Conservation (phyloP, 2,113 vertebrate genomes). For the Toxotes jaculatrix region DNA sequence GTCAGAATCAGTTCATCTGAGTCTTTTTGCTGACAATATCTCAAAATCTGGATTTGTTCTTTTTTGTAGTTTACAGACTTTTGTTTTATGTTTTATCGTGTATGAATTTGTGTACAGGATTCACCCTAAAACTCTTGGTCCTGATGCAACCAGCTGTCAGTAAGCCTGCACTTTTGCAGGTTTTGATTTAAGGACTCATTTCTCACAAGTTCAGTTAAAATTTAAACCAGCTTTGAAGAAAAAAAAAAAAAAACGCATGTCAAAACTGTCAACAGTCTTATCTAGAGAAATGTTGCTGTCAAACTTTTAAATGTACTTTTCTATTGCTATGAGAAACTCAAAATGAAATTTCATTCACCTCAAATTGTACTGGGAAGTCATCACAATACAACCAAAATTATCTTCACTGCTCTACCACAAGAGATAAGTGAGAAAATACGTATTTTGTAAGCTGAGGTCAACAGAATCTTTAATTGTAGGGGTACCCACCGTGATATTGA, state of each 20-base stretch:
- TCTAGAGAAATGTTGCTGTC: background rate
- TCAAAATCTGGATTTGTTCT: background rate
- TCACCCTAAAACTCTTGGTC: background rate
- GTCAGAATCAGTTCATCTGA: background rate
- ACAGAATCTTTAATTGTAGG: background rate
- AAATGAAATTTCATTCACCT: background rate
- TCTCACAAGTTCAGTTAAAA: background rate
- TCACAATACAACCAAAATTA: background rate
- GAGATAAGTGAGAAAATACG: background rate
- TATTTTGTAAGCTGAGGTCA: background rate
- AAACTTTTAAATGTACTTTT: background rate
- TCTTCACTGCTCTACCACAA: background rate
- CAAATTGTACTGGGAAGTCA: background rate
- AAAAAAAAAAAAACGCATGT: no score
- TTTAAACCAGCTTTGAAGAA: no score
- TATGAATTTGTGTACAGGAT: background rate
- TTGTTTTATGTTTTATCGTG: background rate
- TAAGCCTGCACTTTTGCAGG: background rate
- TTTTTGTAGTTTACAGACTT: background rate
- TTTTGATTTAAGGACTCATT: background rate
- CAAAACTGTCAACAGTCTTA: no score
- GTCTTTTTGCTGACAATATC: background rate
- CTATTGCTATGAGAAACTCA: background rate
- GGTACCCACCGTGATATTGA: slow-evolving; percentile 85
- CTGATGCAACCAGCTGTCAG: background rate